These are phyloP conservation scores for Pempheris klunzingeri DNA, from an alignment of 2,797 vertebrate species.

Conservation along the genomic window DNA sequence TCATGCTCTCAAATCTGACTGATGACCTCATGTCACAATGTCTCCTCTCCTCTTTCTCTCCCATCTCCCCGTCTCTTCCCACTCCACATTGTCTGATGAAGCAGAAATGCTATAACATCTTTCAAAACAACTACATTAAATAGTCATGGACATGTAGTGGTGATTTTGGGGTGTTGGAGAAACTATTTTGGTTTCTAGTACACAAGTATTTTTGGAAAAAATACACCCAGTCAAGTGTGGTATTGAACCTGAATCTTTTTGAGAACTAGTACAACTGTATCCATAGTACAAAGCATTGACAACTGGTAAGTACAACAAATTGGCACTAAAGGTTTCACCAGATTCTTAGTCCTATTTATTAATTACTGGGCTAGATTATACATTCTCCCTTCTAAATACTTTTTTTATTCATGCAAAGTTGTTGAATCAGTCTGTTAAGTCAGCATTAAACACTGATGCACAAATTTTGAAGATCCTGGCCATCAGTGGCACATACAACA, in stretches of 20 bases:
- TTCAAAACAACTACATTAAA: background rate
- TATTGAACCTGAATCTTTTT: background rate
- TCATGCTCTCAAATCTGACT: constrained; percentile 46
- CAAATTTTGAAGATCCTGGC: background rate
- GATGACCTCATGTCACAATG: constrained; percentile 47
- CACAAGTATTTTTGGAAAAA: too few species aligned
- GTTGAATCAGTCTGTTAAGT: background rate
- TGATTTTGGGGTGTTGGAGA: background rate
- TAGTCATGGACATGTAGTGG: background rate
- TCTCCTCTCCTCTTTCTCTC: constrained; percentile 24
- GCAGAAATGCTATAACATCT: background rate
- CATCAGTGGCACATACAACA: background rate
- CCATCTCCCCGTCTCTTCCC: constrained; percentile 11
- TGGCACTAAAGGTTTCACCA: background rate
- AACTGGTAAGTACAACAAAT: background rate
- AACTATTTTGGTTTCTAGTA: constrained; percentile 4
- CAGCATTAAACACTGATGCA: constrained; percentile 1
- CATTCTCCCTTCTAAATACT: background rate
- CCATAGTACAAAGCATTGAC: background rate
- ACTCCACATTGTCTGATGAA: background rate
- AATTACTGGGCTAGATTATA: background rate
- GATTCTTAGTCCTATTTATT: background rate
- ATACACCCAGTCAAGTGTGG: background rate
- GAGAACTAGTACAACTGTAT: background rate
- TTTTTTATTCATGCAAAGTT: background rate